These are phyloP conservation scores for Plodia interpunctella DNA, from an alignment of 1,140 invertebrate species.

Conservation along the genomic window DNA sequence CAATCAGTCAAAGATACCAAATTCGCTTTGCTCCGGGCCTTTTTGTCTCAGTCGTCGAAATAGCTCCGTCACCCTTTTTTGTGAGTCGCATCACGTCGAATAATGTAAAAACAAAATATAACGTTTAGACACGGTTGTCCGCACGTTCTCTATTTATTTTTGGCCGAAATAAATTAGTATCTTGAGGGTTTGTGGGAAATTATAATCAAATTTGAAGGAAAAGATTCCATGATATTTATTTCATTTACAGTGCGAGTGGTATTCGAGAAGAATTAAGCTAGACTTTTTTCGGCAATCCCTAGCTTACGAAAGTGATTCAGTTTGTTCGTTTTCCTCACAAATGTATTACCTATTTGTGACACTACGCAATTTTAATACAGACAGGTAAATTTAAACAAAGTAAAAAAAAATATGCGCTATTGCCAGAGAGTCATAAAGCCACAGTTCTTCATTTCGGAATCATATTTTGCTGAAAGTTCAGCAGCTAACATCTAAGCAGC, in stretches of 20 bases:
- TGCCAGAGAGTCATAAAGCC: too few species aligned
- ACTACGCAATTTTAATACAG: too few species aligned
- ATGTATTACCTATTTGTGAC: too few species aligned
- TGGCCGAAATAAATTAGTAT: conserved; percentile 47
- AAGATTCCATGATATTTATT: background rate
- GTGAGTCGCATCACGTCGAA: conserved; percentile 41
- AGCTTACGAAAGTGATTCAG: too few species aligned
- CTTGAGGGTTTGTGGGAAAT: conserved; percentile 7
- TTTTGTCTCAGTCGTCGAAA: conserved; percentile 44
- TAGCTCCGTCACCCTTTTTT: conserved; percentile 47
- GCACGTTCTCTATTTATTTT: conserved; percentile 51
- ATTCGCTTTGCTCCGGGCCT: conserved; percentile 38
- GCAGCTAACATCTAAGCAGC: too few species aligned
- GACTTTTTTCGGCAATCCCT: too few species aligned
- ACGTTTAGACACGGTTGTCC: conserved; percentile 53
- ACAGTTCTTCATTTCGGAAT: too few species aligned
- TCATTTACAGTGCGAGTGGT: background rate
- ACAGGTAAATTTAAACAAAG: too few species aligned
- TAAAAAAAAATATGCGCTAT: too few species aligned
- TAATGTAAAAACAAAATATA: conserved; percentile 60
- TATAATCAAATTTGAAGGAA: background rate
- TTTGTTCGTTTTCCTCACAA: too few species aligned
- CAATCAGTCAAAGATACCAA: conserved; percentile 17
- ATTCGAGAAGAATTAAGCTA: too few species aligned
- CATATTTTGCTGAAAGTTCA: too few species aligned